Evolutionary conservation across 1,140 invertebrate species (phyloP).

Genomic region (Thaumatotibia leucotreta): DNA sequence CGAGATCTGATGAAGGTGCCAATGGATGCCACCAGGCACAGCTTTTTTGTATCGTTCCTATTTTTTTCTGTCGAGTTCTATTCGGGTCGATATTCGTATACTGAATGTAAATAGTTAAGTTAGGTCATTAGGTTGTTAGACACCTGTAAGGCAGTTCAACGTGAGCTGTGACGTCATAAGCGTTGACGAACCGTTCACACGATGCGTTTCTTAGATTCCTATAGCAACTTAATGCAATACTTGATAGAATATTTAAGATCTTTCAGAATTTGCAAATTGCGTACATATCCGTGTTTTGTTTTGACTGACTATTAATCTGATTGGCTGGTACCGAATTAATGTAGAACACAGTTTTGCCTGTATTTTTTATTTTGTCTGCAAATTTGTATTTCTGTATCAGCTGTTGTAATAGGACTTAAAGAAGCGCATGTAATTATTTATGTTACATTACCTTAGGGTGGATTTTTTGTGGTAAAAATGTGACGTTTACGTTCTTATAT

Average conservation of each 20-base stretch:
- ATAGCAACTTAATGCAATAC: too few species aligned
- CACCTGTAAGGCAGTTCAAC: constrained; percentile 17
- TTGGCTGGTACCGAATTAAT: too few species aligned
- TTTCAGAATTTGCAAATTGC: too few species aligned
- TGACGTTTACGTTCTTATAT: not conserved
- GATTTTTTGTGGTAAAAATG: not conserved
- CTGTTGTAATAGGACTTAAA: not conserved
- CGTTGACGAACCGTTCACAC: not conserved
- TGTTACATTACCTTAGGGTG: not conserved
- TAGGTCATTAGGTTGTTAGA: constrained; percentile 44
- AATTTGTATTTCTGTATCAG: too few species aligned
- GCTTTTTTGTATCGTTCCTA: constrained; percentile 72
- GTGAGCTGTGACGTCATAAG: not conserved
- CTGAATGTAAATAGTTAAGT: constrained; percentile 71
- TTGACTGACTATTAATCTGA: too few species aligned
- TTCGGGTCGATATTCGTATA: constrained; percentile 67
- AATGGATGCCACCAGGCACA: not conserved
- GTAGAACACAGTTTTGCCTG: too few species aligned
- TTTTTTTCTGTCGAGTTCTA: constrained; percentile 73
- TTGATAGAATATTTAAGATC: too few species aligned
- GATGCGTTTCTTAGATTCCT: not conserved
- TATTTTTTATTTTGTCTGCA: too few species aligned
- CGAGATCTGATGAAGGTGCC: not conserved
- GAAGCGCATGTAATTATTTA: not conserved
- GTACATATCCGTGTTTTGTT: too few species aligned